Percentiles rank a stretch among this genome's conserved stretches.
These are phyloP conservation scores for Brachionus sp. DNA, from an alignment of 1,140 invertebrate species.

Conservation along the genomic window DNA sequence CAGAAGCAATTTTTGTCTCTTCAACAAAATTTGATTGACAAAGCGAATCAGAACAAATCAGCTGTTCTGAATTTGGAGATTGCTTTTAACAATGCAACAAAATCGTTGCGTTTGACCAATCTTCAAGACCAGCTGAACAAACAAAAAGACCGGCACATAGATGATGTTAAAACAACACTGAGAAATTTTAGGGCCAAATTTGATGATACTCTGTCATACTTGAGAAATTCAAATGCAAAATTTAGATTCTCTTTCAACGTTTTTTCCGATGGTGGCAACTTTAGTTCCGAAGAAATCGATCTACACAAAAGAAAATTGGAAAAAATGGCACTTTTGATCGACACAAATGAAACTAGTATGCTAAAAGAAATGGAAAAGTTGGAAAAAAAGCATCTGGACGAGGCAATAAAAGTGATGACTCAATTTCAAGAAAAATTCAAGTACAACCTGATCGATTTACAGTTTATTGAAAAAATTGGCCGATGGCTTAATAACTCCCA, in stretches of 20 bases:
- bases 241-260: slow-evolving; percentile 59
- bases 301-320: slow-evolving; percentile 57
- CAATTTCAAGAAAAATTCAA: slow-evolving; percentile 61
- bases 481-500: slow-evolving; percentile 59
- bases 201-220: slow-evolving; percentile 56
- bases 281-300: slow-evolving; percentile 59
- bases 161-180: slow-evolving; percentile 54
- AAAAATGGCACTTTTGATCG: slow-evolving; percentile 56
- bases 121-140: slow-evolving; percentile 53
- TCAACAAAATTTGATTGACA: neutral
- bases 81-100: slow-evolving; percentile 58
- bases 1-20: slow-evolving; percentile 49
- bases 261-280: slow-evolving; percentile 60
- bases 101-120: slow-evolving; percentile 50
- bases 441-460: slow-evolving; percentile 58
- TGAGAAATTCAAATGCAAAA: slow-evolving; percentile 57
- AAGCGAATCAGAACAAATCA: slow-evolving; percentile 52
- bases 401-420: slow-evolving; percentile 53
- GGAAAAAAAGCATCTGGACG: slow-evolving; percentile 57
- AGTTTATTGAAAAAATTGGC: slow-evolving; percentile 59
- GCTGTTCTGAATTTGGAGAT: slow-evolving; percentile 55
- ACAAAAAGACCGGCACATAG: slow-evolving; percentile 56
- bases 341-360: slow-evolving; percentile 55
- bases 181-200: slow-evolving; percentile 56
- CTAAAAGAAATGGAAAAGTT: slow-evolving; percentile 60